These are phyloP conservation scores for Tridacna gigas DNA, from an alignment of 2,888 invertebrate species.

Conservation along the genomic window DNA sequence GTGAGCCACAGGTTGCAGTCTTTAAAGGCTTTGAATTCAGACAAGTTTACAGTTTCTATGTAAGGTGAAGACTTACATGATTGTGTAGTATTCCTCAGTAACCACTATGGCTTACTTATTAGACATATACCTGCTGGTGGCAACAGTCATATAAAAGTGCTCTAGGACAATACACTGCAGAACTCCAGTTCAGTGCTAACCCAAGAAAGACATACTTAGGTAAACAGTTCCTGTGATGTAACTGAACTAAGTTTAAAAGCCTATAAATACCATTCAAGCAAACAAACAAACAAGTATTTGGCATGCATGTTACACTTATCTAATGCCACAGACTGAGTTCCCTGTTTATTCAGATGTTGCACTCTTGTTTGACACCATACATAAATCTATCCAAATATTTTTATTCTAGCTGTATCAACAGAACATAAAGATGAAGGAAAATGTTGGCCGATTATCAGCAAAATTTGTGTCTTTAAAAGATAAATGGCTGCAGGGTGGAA, in stretches of 20 bases:
- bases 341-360: conserved; percentile 15
- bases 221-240: not conserved
- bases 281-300: not conserved
- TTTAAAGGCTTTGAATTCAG: too few species aligned
- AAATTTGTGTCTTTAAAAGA: too few species aligned
- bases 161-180: too few species aligned
- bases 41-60: too few species aligned
- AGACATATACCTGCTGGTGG: too few species aligned
- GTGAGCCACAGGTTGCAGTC: too few species aligned
- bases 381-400: conserved; percentile 22
- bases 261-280: not conserved
- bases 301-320: not conserved
- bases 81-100: too few species aligned
- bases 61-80: too few species aligned
- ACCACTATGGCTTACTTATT: too few species aligned
- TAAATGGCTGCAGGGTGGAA: too few species aligned
- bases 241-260: not conserved
- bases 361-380: conserved; percentile 13
- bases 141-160: too few species aligned
- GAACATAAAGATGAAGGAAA: conserved; percentile 1
- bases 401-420: conserved; percentile 15
- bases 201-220: not conserved
- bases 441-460: not conserved
- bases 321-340: not conserved
- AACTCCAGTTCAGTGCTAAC: too few species aligned